Conservation (phyloP, 1,140 invertebrate genomes). For the Penaeus chinensis region DNA sequence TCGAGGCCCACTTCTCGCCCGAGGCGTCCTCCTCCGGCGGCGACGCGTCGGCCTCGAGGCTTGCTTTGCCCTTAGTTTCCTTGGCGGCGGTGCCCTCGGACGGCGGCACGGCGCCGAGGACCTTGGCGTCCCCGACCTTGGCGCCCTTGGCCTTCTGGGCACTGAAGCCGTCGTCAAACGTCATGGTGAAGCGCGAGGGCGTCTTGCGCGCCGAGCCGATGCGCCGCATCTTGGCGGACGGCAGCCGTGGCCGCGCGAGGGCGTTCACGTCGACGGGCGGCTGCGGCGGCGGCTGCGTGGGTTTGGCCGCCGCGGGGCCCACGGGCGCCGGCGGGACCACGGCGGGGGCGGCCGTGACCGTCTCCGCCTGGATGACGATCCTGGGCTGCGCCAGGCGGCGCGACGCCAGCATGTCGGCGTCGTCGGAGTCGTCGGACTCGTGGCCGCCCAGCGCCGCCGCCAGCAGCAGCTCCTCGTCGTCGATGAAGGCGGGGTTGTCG, state of each 20-base stretch:
- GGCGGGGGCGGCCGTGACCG: constrained; percentile 19
- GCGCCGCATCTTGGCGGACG: constrained; percentile 50
- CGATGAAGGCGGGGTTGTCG: constrained; percentile 58
- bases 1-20: constrained; percentile 58
- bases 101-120: no score
- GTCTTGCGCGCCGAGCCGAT: constrained; percentile 55
- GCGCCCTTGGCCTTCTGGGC: background rate
- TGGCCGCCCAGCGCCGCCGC: constrained; percentile 42
- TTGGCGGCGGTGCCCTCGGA: background rate
- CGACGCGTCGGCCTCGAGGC: background rate
- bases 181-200: constrained; percentile 48
- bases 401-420: constrained; percentile 37
- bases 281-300: background rate
- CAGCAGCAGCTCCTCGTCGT: constrained; percentile 60
- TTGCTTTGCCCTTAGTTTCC: background rate
- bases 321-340: background rate
- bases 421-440: constrained; percentile 59
- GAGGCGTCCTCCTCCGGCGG: background rate
- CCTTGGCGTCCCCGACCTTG: background rate
- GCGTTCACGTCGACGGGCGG: constrained; percentile 16
- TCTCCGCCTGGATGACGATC: constrained; percentile 50
- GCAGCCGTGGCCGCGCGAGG: constrained; percentile 22
- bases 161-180: constrained; percentile 40
- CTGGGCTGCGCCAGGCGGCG: constrained; percentile 33
- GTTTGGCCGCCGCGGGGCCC: background rate